Percentiles rank a stretch among this genome's conserved stretches.
Conservation (phyloP, 2,113 vertebrate genomes). For the Silurus glanis region DNA sequence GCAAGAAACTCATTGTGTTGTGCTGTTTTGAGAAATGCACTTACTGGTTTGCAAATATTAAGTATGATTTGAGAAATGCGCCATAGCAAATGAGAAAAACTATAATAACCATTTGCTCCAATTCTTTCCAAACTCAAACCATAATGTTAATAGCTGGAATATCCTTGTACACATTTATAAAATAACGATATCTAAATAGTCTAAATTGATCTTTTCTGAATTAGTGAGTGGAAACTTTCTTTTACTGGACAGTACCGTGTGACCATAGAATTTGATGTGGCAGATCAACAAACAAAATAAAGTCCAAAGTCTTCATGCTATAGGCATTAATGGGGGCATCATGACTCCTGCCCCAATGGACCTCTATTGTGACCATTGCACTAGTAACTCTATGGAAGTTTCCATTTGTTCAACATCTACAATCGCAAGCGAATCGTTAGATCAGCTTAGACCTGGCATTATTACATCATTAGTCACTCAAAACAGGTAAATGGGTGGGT, state of each 20-base stretch:
- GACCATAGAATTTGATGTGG: neutral
- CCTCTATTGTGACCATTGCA: neutral
- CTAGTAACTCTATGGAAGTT: neutral
- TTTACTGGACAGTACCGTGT: neutral
- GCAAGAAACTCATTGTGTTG: too few relatives aligned
- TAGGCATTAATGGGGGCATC: neutral
- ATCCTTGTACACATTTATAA: neutral
- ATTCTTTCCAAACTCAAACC: neutral
- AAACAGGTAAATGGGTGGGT: neutral
- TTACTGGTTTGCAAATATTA: too few relatives aligned
- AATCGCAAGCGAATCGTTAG: neutral
- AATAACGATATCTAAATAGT: neutral
- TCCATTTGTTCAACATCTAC: neutral
- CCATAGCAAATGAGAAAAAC: neutral
- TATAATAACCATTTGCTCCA: neutral
- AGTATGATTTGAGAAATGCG: too few relatives aligned
- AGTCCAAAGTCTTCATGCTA: too few relatives aligned
- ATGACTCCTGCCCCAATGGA: neutral
- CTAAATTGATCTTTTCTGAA: neutral
- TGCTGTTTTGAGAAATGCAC: too few relatives aligned
- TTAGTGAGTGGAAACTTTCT: neutral
- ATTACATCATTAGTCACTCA: neutral
- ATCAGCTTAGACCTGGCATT: neutral
- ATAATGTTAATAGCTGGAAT: neutral
- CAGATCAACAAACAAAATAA: too few relatives aligned